Conservation (phyloP, 2,113 vertebrate genomes). For the Butorides virescens region DNA sequence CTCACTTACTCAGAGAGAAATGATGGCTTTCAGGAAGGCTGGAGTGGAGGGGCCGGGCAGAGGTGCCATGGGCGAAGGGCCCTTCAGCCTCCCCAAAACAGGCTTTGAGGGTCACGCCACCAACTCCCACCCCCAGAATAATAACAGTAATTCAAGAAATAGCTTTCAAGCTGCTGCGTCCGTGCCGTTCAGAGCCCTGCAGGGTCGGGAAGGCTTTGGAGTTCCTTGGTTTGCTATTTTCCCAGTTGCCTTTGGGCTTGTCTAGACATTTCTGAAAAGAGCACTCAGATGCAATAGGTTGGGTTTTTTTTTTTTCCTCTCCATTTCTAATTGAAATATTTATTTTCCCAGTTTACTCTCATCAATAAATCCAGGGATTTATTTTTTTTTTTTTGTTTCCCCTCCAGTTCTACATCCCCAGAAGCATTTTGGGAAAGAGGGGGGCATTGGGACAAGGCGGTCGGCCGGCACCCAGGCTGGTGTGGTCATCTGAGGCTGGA, state of each 20-base stretch:
- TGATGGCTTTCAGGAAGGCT: not conserved
- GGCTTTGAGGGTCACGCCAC: not conserved
- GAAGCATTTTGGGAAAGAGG: accelerated
- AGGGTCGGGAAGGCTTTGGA: not conserved
- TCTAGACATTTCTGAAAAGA: not conserved
- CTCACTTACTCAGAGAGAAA: not conserved
- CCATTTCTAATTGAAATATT: not conserved
- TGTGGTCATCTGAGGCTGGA: accelerated
- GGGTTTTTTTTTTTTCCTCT: accelerated
- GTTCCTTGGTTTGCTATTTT: not conserved
- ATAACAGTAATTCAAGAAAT: not conserved
- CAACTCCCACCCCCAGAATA: not conserved
- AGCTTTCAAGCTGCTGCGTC: not conserved
- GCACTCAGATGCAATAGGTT: not conserved
- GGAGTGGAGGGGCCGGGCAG: accelerated
- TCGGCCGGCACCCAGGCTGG: accelerated
- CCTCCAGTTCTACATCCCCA: not conserved
- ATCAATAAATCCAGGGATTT: not conserved
- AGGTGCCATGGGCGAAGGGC: accelerated
- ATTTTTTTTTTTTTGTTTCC: not conserved
- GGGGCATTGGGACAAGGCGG: not conserved
- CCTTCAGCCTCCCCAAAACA: not conserved
- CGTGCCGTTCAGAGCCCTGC: not conserved
- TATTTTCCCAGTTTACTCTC: not conserved
- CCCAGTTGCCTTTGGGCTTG: not conserved